phyloP scores from a whole-genome alignment of 2,113 vertebrate species.

The Jaculus jaculus region DNA sequence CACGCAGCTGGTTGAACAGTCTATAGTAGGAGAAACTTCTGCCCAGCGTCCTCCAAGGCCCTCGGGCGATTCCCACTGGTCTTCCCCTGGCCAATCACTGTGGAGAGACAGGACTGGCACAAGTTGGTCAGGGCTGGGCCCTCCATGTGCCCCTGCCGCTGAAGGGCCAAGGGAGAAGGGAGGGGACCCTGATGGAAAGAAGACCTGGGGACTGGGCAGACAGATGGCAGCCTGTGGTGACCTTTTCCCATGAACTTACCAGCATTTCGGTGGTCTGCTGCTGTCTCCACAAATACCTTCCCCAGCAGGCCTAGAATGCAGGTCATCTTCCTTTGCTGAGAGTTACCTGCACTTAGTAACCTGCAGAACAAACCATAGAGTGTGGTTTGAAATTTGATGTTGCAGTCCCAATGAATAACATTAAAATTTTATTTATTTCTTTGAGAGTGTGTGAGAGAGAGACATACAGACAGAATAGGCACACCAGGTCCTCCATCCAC shows the following conservation, averaged over 20 bases:
- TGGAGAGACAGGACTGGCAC: background rate
- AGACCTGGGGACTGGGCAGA: background rate
- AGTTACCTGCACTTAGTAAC: background rate
- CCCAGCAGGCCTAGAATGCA: fast-evolving
- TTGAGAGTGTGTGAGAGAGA: too few relatives aligned
- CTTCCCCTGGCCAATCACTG: background rate
- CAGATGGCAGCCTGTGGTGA: background rate
- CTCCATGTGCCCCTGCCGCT: fast-evolving
- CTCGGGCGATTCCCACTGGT: background rate
- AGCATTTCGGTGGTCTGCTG: fast-evolving
- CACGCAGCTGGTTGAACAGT: background rate
- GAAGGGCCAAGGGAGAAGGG: background rate
- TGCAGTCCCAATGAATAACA: background rate
- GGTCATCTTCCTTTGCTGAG: background rate
- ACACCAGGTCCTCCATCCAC: too few relatives aligned
- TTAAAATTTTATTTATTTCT: too few relatives aligned
- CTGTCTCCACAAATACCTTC: background rate
- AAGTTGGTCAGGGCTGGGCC: too few relatives aligned
- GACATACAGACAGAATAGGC: too few relatives aligned
- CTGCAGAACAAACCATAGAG: background rate
- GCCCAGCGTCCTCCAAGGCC: fast-evolving
- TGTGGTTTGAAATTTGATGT: background rate
- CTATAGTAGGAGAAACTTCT: background rate
- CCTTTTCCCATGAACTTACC: background rate
- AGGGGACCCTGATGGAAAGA: background rate